Evolutionary conservation across 2,888 invertebrate genomes (phyloP).

Genomic region (Cyrtodaria siliqua): DNA sequence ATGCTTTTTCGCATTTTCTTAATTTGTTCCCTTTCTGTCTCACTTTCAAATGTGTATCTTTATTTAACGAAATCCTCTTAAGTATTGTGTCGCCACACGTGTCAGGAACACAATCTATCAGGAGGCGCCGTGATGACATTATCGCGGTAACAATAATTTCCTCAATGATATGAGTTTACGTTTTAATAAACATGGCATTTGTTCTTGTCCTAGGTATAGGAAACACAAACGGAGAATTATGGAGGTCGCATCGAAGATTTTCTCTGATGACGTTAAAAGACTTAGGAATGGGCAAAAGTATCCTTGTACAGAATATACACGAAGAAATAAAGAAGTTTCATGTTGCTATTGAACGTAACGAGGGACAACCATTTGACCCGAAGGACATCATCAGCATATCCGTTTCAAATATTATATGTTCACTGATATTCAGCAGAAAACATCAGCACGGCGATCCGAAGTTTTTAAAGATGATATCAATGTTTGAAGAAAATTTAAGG

Average conservation of each 20-base stretch:
- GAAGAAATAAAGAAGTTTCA: slow-evolving; percentile 39
- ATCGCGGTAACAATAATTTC: too few species aligned
- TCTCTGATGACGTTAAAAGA: slow-evolving; percentile 54
- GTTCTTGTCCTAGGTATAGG: slow-evolving; percentile 43
- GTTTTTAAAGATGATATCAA: slow-evolving; percentile 34
- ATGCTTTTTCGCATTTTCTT: too few species aligned
- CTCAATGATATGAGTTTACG: too few species aligned
- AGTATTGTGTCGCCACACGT: too few species aligned
- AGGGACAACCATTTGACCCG: slow-evolving; percentile 42
- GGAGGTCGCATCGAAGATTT: slow-evolving; percentile 65
- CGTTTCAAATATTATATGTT: slow-evolving; percentile 48
- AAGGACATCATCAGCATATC: slow-evolving; percentile 20
- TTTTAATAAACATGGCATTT: too few species aligned
- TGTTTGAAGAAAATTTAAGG: too few species aligned
- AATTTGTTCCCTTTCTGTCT: too few species aligned
- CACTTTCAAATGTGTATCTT: too few species aligned
- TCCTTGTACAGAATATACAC: slow-evolving; percentile 53
- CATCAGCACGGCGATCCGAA: slow-evolving; percentile 54
- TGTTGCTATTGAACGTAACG: slow-evolving; percentile 20
- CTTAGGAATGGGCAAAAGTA: slow-evolving; percentile 60
- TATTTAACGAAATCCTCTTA: too few species aligned
- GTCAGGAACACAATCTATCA: too few species aligned
- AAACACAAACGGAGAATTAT: slow-evolving; percentile 34
- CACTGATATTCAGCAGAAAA: slow-evolving; percentile 45
- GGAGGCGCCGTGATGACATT: too few species aligned